phyloP scores from a whole-genome alignment of 2,888 invertebrate genomes.

The Epinotia bilunana region DNA sequence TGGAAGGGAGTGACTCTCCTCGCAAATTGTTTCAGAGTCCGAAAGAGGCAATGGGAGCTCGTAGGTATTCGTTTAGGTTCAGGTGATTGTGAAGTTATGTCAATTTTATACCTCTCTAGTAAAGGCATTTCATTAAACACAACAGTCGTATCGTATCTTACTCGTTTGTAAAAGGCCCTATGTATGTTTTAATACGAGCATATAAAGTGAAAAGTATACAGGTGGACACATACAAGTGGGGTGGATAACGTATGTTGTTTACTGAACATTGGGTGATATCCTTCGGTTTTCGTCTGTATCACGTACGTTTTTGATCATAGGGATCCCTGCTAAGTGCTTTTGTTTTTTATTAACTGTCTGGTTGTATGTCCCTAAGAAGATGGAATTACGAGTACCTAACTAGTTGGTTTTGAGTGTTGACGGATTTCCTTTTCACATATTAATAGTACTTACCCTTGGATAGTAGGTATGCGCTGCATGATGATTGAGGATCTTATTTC shows the following conservation, averaged over 20 bases:
- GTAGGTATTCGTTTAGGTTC: background rate
- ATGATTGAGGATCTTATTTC: too few relatives aligned
- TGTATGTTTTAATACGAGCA: conserved; percentile 7
- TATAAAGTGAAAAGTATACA: conserved; percentile 42
- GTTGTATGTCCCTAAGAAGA: conserved; percentile 8
- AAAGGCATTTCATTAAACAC: too few relatives aligned
- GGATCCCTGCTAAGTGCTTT: conserved; percentile 39
- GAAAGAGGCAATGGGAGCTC: background rate
- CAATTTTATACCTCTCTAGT: too few relatives aligned
- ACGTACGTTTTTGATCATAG: conserved; percentile 42
- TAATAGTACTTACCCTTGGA: too few relatives aligned
- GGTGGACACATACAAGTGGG: conserved; percentile 43
- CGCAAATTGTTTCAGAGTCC: background rate
- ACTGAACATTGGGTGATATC: conserved; percentile 43
- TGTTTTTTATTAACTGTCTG: conserved; percentile 41
- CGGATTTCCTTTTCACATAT: background rate
- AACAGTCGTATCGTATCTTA: background rate
- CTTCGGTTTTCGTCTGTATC: conserved; percentile 36
- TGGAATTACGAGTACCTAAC: background rate
- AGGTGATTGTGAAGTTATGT: background rate
- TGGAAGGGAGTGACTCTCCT: background rate
- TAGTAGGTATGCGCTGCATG: too few relatives aligned
- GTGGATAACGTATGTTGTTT: conserved; percentile 43
- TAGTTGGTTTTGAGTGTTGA: background rate
- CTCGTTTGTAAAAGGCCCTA: conserved; percentile 4